A percentile compares a stretch with the other conserved stretches of the same genome.
Conservation (phyloP, 2,888 invertebrate species). For the Agrotis ipsilon region DNA sequence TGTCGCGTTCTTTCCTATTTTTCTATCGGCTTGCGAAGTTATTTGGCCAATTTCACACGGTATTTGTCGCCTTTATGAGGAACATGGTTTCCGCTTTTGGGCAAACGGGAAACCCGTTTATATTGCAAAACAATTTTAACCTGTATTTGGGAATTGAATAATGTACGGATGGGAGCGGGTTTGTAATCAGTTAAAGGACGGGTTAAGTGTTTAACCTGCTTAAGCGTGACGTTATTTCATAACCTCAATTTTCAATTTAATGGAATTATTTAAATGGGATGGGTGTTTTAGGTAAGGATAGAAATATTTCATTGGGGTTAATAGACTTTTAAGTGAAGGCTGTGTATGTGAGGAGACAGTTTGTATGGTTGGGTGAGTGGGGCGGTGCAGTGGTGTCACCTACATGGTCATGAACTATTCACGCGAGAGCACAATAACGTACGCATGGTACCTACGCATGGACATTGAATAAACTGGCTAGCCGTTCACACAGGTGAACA, state of each 20-base stretch:
- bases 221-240: constrained; percentile 38
- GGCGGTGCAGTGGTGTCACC: constrained; percentile 54
- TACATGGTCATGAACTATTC: constrained; percentile 64
- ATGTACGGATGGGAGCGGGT: constrained; percentile 1
- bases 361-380: constrained; percentile 24
- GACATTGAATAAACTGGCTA: constrained; percentile 35
- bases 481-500: constrained; percentile 7
- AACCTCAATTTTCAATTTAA: constrained; percentile 54
- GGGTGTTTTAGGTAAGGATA: constrained; percentile 45
- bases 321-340: constrained; percentile 44
- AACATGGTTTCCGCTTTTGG: background rate
- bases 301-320: constrained; percentile 56
- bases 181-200: constrained; percentile 36
- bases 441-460: constrained; percentile 47
- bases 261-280: constrained; percentile 63
- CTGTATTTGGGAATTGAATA: constrained; percentile 42
- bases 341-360: constrained; percentile 26
- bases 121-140: constrained; percentile 30
- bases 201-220: constrained; percentile 50
- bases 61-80: constrained; percentile 19
- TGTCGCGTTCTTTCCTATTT: constrained; percentile 23
- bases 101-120: background rate
- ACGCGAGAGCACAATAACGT: constrained; percentile 72
- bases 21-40: constrained; percentile 28
- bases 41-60: constrained; percentile 24